A percentile compares a stretch with the other conserved stretches of the same genome.
These are phyloP conservation scores for Apostichopus parvimensis DNA, from an alignment of 35 echinoderm and acorn worm species.

Conservation along the genomic window DNA sequence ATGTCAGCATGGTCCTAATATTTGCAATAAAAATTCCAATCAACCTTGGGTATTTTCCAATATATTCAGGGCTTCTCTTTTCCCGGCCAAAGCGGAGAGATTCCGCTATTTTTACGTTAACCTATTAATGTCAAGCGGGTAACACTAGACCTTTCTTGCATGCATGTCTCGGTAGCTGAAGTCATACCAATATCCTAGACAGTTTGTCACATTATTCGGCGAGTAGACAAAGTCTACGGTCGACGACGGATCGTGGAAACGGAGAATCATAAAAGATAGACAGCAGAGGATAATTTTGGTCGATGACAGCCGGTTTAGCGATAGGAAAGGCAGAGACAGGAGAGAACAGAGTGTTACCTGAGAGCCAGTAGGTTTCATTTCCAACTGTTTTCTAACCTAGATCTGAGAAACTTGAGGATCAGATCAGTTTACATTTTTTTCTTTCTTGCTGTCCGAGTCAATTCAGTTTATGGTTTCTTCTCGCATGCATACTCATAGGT, in stretches of 20 bases:
- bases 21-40: slow-evolving; percentile 62
- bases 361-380: no score
- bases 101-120: slow-evolving; percentile 38
- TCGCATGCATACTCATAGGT: no score
- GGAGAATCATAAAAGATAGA: background rate
- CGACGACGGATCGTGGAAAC: background rate
- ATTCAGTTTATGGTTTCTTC: no score
- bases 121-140: slow-evolving; percentile 47
- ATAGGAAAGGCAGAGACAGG: no score
- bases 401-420: no score
- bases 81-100: background rate
- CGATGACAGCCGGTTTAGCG: no score
- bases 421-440: no score
- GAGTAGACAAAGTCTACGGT: background rate
- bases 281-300: background rate
- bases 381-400: no score
- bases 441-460: no score
- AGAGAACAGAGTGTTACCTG: no score
- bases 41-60: background rate
- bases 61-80: background rate
- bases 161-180: background rate
- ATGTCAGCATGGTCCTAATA: slow-evolving; percentile 49
- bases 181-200: background rate
- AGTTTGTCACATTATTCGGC: background rate
- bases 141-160: background rate